Conservation (phyloP, 2,113 vertebrate species). For the Lophotis ruficrista region DNA sequence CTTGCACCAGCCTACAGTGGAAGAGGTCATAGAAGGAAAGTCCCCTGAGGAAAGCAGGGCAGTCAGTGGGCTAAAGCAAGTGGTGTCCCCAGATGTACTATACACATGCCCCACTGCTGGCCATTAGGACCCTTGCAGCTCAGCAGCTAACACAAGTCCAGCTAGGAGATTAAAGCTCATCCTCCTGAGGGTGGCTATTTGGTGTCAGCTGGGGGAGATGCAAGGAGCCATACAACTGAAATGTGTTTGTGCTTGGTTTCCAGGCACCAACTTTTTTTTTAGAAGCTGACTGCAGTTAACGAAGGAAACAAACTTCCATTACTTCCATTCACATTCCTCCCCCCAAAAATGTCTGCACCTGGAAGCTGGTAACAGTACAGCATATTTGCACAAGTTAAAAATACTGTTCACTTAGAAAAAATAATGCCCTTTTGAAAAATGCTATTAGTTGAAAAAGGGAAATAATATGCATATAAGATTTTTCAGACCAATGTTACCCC, state of each 20-base stretch:
- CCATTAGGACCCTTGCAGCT: neutral
- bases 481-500: neutral
- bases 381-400: neutral
- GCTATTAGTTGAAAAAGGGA: neutral
- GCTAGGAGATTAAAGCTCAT: neutral
- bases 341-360: neutral
- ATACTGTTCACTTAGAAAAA: neutral
- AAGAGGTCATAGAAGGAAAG: neutral
- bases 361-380: neutral
- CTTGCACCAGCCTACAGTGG: neutral
- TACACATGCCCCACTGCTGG: neutral
- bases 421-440: neutral
- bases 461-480: neutral
- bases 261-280: neutral
- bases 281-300: neutral
- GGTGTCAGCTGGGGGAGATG: neutral
- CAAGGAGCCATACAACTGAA: neutral
- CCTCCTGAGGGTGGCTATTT: neutral
- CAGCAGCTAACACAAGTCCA: neutral
- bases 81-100: neutral
- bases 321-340: neutral
- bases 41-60: neutral
- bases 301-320: neutral
- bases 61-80: neutral
- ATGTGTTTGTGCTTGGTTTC: neutral